Evolutionary conservation across 2,888 invertebrate species (phyloP).

Genomic region (Meliscaeva auricollis): DNA sequence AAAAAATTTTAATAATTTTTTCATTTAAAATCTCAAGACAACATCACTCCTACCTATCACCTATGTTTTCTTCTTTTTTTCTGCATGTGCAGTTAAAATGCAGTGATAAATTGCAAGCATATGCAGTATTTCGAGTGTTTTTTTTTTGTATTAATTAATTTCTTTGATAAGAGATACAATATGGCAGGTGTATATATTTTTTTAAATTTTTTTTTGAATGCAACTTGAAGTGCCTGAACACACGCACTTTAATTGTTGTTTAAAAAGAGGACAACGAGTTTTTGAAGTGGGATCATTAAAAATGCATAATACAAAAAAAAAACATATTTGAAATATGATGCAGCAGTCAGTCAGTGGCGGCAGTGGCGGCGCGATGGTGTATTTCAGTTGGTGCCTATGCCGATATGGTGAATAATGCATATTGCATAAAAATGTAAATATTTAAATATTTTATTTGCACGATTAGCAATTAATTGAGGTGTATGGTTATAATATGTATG

Average conservation of each 20-base stretch:
- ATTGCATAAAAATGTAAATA: background rate
- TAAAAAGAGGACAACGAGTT: constrained; percentile 24
- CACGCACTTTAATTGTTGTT: constrained; percentile 35
- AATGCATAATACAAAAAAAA: no score
- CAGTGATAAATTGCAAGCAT: constrained; percentile 46
- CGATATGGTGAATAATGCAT: no score
- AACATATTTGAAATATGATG: background rate
- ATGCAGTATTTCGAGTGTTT: constrained; percentile 19
- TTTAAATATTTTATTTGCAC: background rate
- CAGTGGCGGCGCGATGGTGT: background rate
- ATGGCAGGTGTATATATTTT: constrained; percentile 38
- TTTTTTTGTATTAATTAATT: background rate
- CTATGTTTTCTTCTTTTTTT: background rate
- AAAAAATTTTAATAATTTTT: constrained; percentile 33
- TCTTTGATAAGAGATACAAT: constrained; percentile 54
- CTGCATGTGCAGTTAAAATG: constrained; percentile 23
- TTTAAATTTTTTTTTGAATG: constrained; percentile 3
- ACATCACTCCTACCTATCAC: background rate
- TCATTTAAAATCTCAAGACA: background rate
- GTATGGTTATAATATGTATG: background rate
- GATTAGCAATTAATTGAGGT: constrained; percentile 2
- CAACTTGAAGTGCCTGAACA: background rate
- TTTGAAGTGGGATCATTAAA: background rate
- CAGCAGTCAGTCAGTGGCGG: background rate
- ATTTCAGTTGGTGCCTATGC: no score